Evolutionary conservation across 2,888 invertebrate species (phyloP), one percentile per base, ranked within the genome.

Genomic region (Drosophila stalkeri): DNA sequence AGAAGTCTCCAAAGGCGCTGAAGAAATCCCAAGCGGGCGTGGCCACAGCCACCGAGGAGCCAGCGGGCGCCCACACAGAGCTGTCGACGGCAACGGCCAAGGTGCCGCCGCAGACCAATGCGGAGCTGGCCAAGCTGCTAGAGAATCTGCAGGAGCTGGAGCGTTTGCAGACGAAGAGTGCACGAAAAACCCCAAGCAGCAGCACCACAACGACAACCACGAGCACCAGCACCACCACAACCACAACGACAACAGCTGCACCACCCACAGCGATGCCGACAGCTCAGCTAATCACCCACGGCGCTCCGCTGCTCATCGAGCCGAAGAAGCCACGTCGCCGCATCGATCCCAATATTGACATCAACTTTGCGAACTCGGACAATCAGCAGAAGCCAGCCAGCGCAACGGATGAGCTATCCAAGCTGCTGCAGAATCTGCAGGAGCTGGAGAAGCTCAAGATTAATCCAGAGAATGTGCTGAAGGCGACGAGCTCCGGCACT

Each of bases 361-460:
- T 91, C 0, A 90, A 91, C 46, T 92, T 90, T 14, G 91, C 81
- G 14, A 86, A 81, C 44, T 43, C 56, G 0, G 90, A 89, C 11
- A 92, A 92, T 56, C 89, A 91, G 0, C 91, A 91, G 62, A 69
- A 72, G 0, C 63, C 80, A 1, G 18, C 77, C 12, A 73, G 57
- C 12, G 75, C 75, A 41, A 62, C 73, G 0, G 90, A 91, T 44
- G 94, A 94, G 81, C 80, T 94, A 5, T 92, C 93, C 20, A 93
- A 94, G 78, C 86, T 94, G 11, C 82, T 94, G 61, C 92, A 93
- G 46, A 93, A 94, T 44, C 92, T 94, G 3, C 91, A 91, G 18
- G 92, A 92, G 65, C 64, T 92, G 27, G 92, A 92, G 67, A 91
- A 92, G 70, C 82, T 92, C 0, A 83, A 88, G 57, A 88, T 90